Conservation (phyloP, 1,140 invertebrate species). For the Philotrypesis tridentata region DNA sequence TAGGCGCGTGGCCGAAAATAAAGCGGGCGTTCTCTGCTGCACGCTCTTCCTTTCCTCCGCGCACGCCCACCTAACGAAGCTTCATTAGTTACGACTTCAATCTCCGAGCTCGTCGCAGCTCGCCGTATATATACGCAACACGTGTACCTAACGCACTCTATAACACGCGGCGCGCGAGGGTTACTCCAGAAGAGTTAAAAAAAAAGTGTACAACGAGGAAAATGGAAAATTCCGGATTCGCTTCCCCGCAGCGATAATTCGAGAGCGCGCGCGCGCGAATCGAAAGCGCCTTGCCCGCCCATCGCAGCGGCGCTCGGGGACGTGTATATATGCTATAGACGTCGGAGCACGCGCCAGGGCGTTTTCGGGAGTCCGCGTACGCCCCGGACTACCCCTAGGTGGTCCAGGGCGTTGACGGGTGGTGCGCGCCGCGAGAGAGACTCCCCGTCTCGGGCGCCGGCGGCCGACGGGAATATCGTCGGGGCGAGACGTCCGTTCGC, state of each 20-base stretch:
- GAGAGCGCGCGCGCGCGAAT: constrained; percentile 16
- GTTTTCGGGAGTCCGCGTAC: constrained; percentile 53
- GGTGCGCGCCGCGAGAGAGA: constrained; percentile 35
- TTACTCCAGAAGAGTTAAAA: too few species aligned
- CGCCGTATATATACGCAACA: too few species aligned
- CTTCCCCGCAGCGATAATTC: constrained; percentile 44
- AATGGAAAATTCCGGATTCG: constrained; percentile 12
- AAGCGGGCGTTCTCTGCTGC: constrained; percentile 21
- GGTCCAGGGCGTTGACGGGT: constrained; percentile 69
- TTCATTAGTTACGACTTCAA: constrained; percentile 25
- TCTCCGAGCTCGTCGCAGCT: background rate
- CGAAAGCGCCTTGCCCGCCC: background rate
- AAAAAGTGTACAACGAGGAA: background rate
- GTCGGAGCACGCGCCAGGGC: constrained; percentile 41
- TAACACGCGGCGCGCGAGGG: too few species aligned
- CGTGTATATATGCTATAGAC: too few species aligned
- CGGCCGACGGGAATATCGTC: background rate
- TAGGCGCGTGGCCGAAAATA: constrained; percentile 14
- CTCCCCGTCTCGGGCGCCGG: too few species aligned
- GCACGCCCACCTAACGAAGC: constrained; percentile 41
- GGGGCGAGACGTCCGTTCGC: background rate
- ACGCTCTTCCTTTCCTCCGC: background rate
- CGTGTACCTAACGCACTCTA: too few species aligned
- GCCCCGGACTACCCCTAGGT: constrained; percentile 70
- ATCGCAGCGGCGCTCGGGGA: constrained; percentile 6